Evolutionary conservation across 2,113 vertebrate species (phyloP).

Genomic region (Vidua macroura): DNA sequence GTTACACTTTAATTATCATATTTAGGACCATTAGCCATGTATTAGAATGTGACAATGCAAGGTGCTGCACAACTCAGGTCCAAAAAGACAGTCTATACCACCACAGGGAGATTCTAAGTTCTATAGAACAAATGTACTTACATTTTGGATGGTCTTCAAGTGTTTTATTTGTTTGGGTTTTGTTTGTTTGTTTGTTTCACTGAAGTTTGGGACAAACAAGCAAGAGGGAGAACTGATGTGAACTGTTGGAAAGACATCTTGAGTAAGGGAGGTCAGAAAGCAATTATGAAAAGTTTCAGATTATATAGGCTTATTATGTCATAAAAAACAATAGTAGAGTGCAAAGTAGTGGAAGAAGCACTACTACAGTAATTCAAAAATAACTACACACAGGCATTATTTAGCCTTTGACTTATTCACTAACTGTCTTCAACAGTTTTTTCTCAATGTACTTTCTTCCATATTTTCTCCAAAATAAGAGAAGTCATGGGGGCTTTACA

Average conservation of each 20-base stretch:
- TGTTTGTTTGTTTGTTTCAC: no score
- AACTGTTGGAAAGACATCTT: background rate
- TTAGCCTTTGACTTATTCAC: background rate
- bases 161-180: background rate
- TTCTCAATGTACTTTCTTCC: background rate
- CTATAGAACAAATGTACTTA: rapidly evolving
- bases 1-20: background rate
- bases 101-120: background rate
- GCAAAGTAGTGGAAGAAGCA: background rate
- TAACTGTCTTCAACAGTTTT: background rate
- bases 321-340: background rate
- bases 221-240: background rate
- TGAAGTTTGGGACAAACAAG: background rate
- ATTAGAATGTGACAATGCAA: background rate
- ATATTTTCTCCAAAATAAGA: background rate
- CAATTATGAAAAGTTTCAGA: background rate
- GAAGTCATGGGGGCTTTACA: background rate
- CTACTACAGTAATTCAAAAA: background rate
- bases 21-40: background rate
- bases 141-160: background rate
- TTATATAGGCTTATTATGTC: background rate
- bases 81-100: background rate
- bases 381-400: background rate
- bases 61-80: background rate
- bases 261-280: background rate